These are phyloP conservation scores for Dendrocincla tyrannina DNA, from an alignment of 2,797 vertebrate genomes.

Conservation along the genomic window DNA sequence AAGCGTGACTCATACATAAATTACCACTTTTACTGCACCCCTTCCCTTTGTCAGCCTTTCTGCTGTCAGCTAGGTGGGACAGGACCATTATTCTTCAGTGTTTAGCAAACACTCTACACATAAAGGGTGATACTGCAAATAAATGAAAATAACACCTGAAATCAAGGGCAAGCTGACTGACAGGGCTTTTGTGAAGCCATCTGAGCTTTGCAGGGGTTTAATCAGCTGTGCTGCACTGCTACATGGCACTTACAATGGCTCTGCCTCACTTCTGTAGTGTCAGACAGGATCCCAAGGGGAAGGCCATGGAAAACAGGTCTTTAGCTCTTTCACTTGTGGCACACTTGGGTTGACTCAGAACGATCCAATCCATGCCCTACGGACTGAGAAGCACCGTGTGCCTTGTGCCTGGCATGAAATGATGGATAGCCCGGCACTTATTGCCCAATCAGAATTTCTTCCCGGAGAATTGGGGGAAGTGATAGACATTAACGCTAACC, in stretches of 20 bases:
- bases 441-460: neutral
- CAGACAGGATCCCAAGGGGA: neutral
- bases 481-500: neutral
- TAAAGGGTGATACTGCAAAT: neutral
- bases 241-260: neutral
- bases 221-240: neutral
- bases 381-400: neutral
- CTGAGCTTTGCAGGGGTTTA: neutral
- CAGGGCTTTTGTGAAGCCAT: neutral
- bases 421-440: neutral
- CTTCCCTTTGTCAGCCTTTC: constrained; percentile 36
- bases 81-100: constrained; percentile 23
- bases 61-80: neutral
- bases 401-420: neutral
- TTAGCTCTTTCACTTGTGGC: neutral
- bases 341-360: neutral
- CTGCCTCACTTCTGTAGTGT: neutral
- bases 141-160: constrained; percentile 28
- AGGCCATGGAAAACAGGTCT: neutral
- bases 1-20: constrained; percentile 30
- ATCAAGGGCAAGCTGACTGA: constrained; percentile 11
- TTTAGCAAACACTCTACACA: constrained; percentile 19
- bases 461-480: neutral
- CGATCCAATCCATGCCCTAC: neutral
- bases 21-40: constrained; percentile 31